Evolutionary conservation across 1,140 invertebrate genomes (phyloP), one percentile per base, ranked within the genome.

Genomic region (Thaumatotibia leucotreta): DNA sequence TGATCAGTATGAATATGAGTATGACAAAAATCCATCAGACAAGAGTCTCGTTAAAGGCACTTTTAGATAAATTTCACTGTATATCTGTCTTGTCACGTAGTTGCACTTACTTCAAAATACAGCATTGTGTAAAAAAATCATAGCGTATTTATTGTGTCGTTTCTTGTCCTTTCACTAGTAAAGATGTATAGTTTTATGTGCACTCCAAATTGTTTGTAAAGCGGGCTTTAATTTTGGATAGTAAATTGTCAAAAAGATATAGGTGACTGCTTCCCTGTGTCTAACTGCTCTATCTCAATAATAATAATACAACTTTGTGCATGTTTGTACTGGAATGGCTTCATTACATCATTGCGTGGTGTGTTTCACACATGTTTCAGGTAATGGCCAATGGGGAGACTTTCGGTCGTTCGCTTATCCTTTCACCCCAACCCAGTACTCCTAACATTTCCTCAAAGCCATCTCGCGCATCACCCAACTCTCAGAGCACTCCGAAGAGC

Each of bases 321-420:
- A 89, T 88, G 86, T 86, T 78, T 84, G 82, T 86, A 88, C 75
- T 79, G 88, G 88, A 91, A 91, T 89, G 88, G 88, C 88, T 91
- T 88, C 88, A 89, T 86, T 89, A 90, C 88, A 89, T 91, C 87
- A 91, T 89, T 89, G 88, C 86, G 87, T 91, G 86, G 88, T 91
- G 87, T 91, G 87, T 91, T 91, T 89, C 87, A 89, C 88, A 87
- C 90, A 88, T 91, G 90, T 92, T 92, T 91, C 91, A 92, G 91
- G 91, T 92, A 84, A 89, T 92, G 88, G 89, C 90, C 89, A 91
- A 90, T 90, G 90, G 88, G 87, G 88, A 89, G 84, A 89, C 89
- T 89, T 91, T 89, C 86, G 88, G 88, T 91, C 88, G 86, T 86
- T 92, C 91, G 84, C 84, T 87, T 88, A 84, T 91, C 90, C 87